These are phyloP conservation scores for Caenorhabditis angaria DNA, from an alignment of 2,888 invertebrate genomes.

Conservation along the genomic window DNA sequence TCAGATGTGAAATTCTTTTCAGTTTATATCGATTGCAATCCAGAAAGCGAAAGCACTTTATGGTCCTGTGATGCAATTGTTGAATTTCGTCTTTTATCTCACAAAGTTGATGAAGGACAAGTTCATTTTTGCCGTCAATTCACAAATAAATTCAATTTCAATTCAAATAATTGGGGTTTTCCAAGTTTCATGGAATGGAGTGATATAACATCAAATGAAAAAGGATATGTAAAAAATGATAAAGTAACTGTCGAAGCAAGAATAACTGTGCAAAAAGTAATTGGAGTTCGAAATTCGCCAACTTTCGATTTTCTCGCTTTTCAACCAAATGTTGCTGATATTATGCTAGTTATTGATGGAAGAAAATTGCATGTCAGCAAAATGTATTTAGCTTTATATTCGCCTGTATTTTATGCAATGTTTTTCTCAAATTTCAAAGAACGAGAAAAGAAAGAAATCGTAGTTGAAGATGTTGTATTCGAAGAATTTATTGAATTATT, in stretches of 20 bases:
- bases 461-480: slow-evolving; percentile 58
- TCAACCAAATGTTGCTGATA: slow-evolving; percentile 54
- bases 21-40: slow-evolving; percentile 71
- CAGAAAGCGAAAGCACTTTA: slow-evolving; percentile 67
- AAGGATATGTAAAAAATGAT: slow-evolving; percentile 63
- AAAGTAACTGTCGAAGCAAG: slow-evolving; percentile 64
- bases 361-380: slow-evolving; percentile 65
- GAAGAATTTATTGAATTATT: slow-evolving; percentile 73
- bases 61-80: slow-evolving; percentile 69
- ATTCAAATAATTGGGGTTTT: slow-evolving; percentile 72
- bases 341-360: slow-evolving; percentile 65
- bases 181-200: slow-evolving; percentile 70
- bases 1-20: slow-evolving; percentile 65
- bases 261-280: slow-evolving; percentile 65
- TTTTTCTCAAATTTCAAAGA: slow-evolving; percentile 67
- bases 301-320: slow-evolving; percentile 61
- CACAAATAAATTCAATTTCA: slow-evolving; percentile 70
- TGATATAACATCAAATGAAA: slow-evolving; percentile 37
- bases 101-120: slow-evolving; percentile 17
- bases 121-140: slow-evolving; percentile 61
- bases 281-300: slow-evolving; percentile 61
- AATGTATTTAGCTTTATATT: slow-evolving; percentile 69
- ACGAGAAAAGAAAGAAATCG: slow-evolving; percentile 62
- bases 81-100: slow-evolving; percentile 54
- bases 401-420: slow-evolving; percentile 69